Base-by-base conservation (phyloP, 2,113 vertebrate genomes). In the Neolamprologus longior region DNA sequence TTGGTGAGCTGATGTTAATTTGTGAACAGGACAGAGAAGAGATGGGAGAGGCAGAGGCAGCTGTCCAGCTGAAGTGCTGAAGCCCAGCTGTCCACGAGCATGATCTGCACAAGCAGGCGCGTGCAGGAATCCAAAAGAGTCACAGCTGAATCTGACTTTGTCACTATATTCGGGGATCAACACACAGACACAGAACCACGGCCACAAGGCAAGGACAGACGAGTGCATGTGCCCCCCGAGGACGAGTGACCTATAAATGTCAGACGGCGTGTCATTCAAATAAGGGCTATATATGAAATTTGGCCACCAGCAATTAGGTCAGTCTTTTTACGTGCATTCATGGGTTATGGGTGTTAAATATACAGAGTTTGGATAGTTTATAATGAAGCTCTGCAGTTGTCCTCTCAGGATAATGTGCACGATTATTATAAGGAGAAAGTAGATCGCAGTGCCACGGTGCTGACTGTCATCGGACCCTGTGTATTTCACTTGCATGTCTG, bases 31-130 rank as follows among this genome's bases (percentile, higher is more conserved):
- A 82, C 45, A 78, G 71, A 85, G 9, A 40, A 50, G 82, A 61
- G 2, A 19, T 11, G 80, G 31, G 50, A 80, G 85, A 86, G 87
- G 88, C 88, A 84, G 87, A 87, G 89, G 87, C 96, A 96, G 96
- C 95, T 96, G 96, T 92, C 94, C 52, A 15, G 66, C 79, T 86
- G 53, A 92, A 89, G 89, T 82, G 82, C 85, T 90, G 81, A 78
- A 42, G 82, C 31, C 89, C 96, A 96, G 94, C 92, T 97, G 96
- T 95, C 95, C 33, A 61, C 17, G 28, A 2, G 76, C 45, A 93
- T 95, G 93, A 96, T 94, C 94, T 85, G 63, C 89, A 89, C 89
- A 88, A 93, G 94, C 96, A 96, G 96, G 92, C 96, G 93, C 94
- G 94, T 95, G 96, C 94, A 92, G 94, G 95, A 95, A 95, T 96